These are phyloP conservation scores for Maniola jurtina DNA, from an alignment of 1,140 invertebrate genomes.

Conservation along the genomic window DNA sequence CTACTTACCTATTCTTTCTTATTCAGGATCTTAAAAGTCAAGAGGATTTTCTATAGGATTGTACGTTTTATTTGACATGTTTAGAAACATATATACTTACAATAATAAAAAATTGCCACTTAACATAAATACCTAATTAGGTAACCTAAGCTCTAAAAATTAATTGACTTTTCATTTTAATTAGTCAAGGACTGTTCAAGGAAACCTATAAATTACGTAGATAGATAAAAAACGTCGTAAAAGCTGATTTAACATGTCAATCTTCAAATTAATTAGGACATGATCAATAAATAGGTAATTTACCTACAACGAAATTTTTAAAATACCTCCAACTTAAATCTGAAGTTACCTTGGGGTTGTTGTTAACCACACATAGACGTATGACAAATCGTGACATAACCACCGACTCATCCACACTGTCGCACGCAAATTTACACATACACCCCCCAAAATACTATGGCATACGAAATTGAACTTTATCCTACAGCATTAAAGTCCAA, in stretches of 20 bases:
- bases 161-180: too few species aligned
- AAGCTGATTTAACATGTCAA: background rate
- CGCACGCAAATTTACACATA: slow-evolving; percentile 27
- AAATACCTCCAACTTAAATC: slow-evolving; percentile 60
- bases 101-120: too few species aligned
- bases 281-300: background rate
- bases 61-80: too few species aligned
- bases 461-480: slow-evolving; percentile 35
- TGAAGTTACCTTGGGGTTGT: slow-evolving; percentile 32
- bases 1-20: too few species aligned
- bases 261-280: background rate
- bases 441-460: slow-evolving; percentile 6
- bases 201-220: too few species aligned
- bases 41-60: too few species aligned
- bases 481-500: slow-evolving; percentile 12
- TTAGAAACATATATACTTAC: too few species aligned
- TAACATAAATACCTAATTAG: too few species aligned
- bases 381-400: slow-evolving; percentile 76
- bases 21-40: too few species aligned
- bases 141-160: too few species aligned
- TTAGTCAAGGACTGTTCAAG: too few species aligned
- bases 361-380: slow-evolving; percentile 62
- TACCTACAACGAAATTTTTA: slow-evolving; percentile 47
- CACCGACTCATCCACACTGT: slow-evolving; percentile 67
- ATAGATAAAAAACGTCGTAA: background rate